Percentiles rank a stretch among this genome's conserved stretches.
phyloP scores from a whole-genome alignment of 2,797 vertebrate genomes.

The Tragelaphus eurycerus region DNA sequence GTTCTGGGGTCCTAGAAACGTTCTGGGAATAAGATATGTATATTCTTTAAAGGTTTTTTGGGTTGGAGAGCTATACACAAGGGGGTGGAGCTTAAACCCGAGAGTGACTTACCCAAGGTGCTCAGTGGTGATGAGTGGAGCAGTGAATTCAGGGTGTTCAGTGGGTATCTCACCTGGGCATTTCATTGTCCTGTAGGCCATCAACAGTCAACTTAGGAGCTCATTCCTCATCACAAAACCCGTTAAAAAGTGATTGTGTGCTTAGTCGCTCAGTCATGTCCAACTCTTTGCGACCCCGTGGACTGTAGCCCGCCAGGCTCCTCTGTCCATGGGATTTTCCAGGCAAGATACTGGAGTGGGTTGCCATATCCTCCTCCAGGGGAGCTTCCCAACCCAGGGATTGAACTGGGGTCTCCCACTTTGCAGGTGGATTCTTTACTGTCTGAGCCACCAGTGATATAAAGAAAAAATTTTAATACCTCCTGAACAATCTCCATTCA shows the following conservation, averaged over 20 bases:
- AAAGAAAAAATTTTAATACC: neutral
- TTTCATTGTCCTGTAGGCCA: fast-evolving
- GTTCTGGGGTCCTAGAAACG: neutral
- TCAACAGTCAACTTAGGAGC: neutral
- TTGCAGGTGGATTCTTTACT: neutral
- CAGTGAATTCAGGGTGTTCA: neutral
- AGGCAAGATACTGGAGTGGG: neutral
- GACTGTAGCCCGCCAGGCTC: neutral
- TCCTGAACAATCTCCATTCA: neutral
- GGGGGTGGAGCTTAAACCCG: fast-evolving
- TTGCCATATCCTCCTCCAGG: neutral
- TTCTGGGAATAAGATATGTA: neutral
- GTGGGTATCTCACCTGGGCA: too few species aligned
- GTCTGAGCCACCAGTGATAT: neutral
- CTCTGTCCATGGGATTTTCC: neutral
- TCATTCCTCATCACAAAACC: neutral
- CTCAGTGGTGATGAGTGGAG: neutral
- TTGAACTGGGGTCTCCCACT: neutral
- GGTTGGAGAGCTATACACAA: neutral
- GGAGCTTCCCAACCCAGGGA: neutral
- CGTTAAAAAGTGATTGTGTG: neutral
- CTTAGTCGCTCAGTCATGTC: neutral
- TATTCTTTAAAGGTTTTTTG: neutral
- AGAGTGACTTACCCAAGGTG: neutral
- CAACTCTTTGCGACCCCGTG: fast-evolving